Percentiles rank a stretch among this genome's conserved stretches.
phyloP scores from a whole-genome alignment of 2,797 vertebrate species.

The Onychomys torridus region DNA sequence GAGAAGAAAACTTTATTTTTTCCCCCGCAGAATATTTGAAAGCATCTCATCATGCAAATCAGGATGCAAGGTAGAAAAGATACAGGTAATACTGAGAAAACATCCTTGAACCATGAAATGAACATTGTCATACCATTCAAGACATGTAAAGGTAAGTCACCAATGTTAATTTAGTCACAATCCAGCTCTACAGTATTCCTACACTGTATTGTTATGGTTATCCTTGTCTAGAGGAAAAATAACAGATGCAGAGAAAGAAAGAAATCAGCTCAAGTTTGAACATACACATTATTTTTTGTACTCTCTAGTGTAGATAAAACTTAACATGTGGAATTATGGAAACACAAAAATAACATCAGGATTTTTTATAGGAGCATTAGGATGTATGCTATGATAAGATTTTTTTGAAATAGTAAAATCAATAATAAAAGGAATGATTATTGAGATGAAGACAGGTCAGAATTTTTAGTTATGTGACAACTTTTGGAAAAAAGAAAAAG shows the following conservation, averaged over 20 bases:
- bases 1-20: neutral
- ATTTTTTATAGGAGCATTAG: neutral
- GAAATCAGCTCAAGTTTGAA: neutral
- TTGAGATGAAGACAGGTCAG: neutral
- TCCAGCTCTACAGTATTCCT: neutral
- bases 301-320: neutral
- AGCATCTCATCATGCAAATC: neutral
- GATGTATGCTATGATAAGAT: neutral
- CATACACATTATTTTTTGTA: neutral
- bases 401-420: neutral
- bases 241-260: neutral
- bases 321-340: neutral
- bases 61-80: neutral
- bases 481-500: neutral
- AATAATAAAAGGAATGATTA: neutral
- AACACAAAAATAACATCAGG: neutral
- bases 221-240: neutral
- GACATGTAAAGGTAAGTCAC: neutral
- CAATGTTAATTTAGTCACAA: constrained; percentile 9
- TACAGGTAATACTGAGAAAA: constrained; percentile 41
- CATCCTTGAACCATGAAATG: neutral
- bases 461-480: neutral
- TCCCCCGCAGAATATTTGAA: neutral
- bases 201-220: neutral
- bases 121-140: constrained; percentile 8